Conservation (phyloP, 2,113 vertebrate species). For the Bujurquina vittata region DNA sequence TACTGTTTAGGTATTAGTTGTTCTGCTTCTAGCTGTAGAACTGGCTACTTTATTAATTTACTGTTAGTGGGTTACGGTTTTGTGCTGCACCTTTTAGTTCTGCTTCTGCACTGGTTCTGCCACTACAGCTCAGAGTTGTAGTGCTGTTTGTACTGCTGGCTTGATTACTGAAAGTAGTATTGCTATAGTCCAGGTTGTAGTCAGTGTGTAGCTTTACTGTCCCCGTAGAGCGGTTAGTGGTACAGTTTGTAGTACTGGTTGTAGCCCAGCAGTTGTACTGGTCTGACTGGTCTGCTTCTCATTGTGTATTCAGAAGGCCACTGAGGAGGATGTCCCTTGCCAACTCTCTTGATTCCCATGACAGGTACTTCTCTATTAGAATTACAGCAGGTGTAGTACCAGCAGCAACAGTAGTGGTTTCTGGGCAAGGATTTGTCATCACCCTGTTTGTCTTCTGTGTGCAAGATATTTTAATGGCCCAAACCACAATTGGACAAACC, state of each 20-base stretch:
- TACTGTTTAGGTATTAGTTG: background rate
- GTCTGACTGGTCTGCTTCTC: background rate
- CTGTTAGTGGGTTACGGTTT: background rate
- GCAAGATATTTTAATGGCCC: constrained; percentile 70
- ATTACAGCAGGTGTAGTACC: background rate
- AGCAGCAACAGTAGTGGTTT: background rate
- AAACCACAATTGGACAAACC: constrained; percentile 63
- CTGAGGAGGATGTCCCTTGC: constrained; percentile 84
- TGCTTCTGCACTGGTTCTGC: background rate
- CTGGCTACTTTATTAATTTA: background rate
- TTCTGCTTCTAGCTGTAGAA: background rate
- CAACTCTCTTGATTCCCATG: constrained; percentile 80
- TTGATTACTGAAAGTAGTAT: background rate
- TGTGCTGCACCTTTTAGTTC: background rate
- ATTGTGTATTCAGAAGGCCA: constrained; percentile 79
- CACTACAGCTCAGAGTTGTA: background rate
- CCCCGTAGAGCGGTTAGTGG: background rate
- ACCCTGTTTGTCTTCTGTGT: background rate
- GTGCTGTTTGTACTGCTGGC: background rate
- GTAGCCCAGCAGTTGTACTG: background rate
- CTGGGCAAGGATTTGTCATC: background rate
- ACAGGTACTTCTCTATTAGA: constrained; percentile 75
- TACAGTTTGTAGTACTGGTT: background rate
- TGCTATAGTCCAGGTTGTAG: background rate
- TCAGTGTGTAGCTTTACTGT: background rate